Evolutionary conservation across 1,140 invertebrate genomes (phyloP), one percentile per base, ranked within the genome.

Genomic region (Dinoponera quadriceps): DNA sequence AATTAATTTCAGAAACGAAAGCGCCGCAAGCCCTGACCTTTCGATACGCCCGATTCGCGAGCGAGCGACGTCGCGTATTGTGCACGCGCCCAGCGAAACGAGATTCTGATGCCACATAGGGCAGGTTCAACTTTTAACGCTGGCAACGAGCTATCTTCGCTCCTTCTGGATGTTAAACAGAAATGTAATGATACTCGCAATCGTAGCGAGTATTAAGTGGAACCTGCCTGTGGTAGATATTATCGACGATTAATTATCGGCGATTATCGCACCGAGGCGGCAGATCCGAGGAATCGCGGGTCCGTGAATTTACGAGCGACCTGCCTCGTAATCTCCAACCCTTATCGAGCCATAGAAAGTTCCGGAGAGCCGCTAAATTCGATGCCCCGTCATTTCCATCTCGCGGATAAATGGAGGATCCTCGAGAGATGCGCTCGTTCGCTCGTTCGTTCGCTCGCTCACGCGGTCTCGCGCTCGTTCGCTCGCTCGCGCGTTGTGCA

Each of bases 401-500:
- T 78, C 33, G 13, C 33, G 75, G 25, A 69, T 57, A 44, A 57
- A 78, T 7, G 49, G 63, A 44, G 22, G 13, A 68, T 0, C 55
- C 49, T 38, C 13, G 57, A 38, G 20, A 65, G 74, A 84, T 84
- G 73, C 49, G 62, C 68, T 55, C 38, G 54, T 55, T 75, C 63
- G 48, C 51, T 27, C 20, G 54, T 33, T 77, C 62, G 81, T 55
- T 75, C 63, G 48, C 51, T 27, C 20, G 54, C 48, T 77, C 62
- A 73, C 59, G 71, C 63, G 33, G 51, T 27, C 20, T 33, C 54
- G 65, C 62, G 81, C 55, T 77, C 63, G 83, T 14, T 85, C 49
- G 62, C 44, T 59, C 59, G 72, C 49, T 82, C 65, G 81, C 44
- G 73, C 59, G 84, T 90, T 90, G 83, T 86, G 88, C 86, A 90